Percentiles rank a stretch among this genome's conserved stretches.
These are phyloP conservation scores for Echinometra lucunter DNA, from an alignment of 53 echinoderm and acorn worm species.

Conservation along the genomic window DNA sequence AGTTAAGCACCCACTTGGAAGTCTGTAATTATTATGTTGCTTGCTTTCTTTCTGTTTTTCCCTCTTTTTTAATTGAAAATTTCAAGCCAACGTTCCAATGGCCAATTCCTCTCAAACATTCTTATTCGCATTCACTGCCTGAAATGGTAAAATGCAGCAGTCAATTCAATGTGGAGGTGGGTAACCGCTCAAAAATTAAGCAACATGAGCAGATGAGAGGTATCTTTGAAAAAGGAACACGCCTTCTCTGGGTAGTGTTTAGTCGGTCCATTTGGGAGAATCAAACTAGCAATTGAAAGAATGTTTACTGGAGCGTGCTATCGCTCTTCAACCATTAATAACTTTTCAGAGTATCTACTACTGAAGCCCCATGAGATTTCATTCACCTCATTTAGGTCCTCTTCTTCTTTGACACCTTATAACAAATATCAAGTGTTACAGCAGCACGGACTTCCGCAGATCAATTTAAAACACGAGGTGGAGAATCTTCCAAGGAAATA, in stretches of 20 bases:
- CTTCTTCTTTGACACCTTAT: slow-evolving; percentile 9
- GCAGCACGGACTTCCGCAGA: slow-evolving; percentile 1
- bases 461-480: slow-evolving; percentile 18
- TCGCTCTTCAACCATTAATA: slow-evolving; percentile 30
- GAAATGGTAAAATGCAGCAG: neutral
- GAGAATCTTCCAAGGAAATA: slow-evolving; percentile 23
- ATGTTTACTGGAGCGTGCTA: slow-evolving; percentile 49
- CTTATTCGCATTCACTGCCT: neutral
- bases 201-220: neutral
- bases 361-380: neutral
- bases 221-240: neutral
- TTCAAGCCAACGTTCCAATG: too few relatives aligned
- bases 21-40: too few relatives aligned
- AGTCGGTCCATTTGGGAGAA: slow-evolving; percentile 4
- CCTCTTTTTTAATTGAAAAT: too few relatives aligned
- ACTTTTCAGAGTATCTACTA: neutral
- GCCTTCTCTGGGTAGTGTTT: neutral
- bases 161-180: neutral
- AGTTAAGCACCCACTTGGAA: too few relatives aligned
- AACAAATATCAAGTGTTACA: slow-evolving; percentile 23
- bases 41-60: too few relatives aligned
- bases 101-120: too few relatives aligned
- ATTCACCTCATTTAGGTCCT: neutral
- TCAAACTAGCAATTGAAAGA: neutral
- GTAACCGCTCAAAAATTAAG: neutral